Evolutionary conservation across 2,888 invertebrate species (phyloP).

Genomic region (Atrina japonica): DNA sequence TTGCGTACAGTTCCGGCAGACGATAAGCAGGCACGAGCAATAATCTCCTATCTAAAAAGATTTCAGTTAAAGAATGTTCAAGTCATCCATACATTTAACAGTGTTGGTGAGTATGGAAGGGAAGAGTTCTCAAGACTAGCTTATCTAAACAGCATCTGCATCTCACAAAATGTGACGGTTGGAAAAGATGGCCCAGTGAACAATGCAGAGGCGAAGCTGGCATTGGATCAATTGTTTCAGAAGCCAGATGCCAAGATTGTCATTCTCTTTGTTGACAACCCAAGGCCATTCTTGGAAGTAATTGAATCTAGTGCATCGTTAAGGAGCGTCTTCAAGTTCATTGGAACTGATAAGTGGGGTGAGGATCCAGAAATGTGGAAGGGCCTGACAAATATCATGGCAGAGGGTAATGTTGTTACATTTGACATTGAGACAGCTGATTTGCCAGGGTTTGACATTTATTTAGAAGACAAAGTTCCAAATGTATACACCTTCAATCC

Average conservation of each 20-base stretch:
- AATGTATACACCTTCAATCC: slow-evolving; percentile 76
- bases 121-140: slow-evolving; percentile 73
- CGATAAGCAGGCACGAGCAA: slow-evolving; percentile 76
- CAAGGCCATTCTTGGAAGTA: slow-evolving; percentile 63
- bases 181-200: slow-evolving; percentile 57
- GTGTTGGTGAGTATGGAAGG: slow-evolving; percentile 67
- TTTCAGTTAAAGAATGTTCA: slow-evolving; percentile 80
- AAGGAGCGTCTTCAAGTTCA: slow-evolving; percentile 60
- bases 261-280: slow-evolving; percentile 69
- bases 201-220: slow-evolving; percentile 52
- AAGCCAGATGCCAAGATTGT: slow-evolving; percentile 64
- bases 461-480: slow-evolving; percentile 72
- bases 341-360: slow-evolving; percentile 77
- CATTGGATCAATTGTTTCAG: slow-evolving; percentile 48
- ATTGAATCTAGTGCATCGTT: slow-evolving; percentile 51
- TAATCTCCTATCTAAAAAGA: slow-evolving; percentile 79
- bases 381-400: slow-evolving; percentile 47
- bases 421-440: slow-evolving; percentile 77
- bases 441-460: slow-evolving; percentile 70
- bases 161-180: slow-evolving; percentile 67
- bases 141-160: slow-evolving; percentile 70
- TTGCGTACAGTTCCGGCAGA: slow-evolving; percentile 76
- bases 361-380: slow-evolving; percentile 60
- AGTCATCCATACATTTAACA: slow-evolving; percentile 72
- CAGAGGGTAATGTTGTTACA: slow-evolving; percentile 55